Evolutionary conservation across 2,888 invertebrate genomes (phyloP), one percentile per base, ranked within the genome.

Genomic region (Perizoma affinitatum): DNA sequence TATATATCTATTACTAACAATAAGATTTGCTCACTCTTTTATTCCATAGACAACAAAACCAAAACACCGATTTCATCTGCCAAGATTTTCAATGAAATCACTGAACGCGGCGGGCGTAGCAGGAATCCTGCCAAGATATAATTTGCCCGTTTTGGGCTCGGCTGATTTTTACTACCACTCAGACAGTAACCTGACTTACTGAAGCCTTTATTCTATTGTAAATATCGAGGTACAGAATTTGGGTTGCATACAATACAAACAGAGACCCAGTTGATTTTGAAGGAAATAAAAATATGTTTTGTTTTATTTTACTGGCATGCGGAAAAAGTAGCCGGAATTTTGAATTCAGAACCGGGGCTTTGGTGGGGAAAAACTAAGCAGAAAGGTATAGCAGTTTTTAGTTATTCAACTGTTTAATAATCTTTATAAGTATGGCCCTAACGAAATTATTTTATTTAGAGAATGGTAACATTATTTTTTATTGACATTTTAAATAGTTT

Each of bases 101-200:
- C 63, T 40, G 58, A 56, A 45, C 48, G 61, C 51, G 42, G 55
- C 61, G 38, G 54, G 42, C 47, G 38, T 6, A 54, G 53, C 43
- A 61, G 67, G 66, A 63, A 60, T 48, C 58, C 55, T 60, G 71
- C 71, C 71, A 71, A 67, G 69, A 68, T 67, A 71, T 69, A 71
- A 69, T 71, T 71, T 64, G 69, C 54, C 68, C 58, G 57, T 67
- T 70, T 68, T 61, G 61, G 57, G 58, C 62, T 66, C 42, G 56
- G 55, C 62, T 70, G 68, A 62, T 68, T 70, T 69, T 68, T 65
- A 68, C 65, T 59, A 52, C 58, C 49, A 43, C 40, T 63, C 54
- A 52, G 54, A 36, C 61, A 46, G 51, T 65, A 60, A 58, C 58
- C 49, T 53, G 50, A 52, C 42, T 60, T 60, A 55, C 44, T n/a